Percentiles rank a stretch among this genome's conserved stretches.
Conservation (phyloP, 2,113 vertebrate species). For the Carassius carassius region DNA sequence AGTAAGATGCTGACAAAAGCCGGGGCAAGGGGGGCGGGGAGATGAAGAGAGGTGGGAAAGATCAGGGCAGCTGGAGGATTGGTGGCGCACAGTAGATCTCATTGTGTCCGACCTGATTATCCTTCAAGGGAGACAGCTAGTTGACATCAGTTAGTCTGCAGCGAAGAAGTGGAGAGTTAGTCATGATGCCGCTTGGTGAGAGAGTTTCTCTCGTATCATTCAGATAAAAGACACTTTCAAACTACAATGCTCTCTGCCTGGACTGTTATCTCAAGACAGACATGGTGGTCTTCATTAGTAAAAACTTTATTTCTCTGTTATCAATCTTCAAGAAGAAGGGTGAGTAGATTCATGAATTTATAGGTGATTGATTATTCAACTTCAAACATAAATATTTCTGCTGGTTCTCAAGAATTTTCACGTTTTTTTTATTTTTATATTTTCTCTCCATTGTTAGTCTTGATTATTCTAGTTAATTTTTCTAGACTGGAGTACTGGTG, state of each 20-base stretch:
- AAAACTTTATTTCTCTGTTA: constrained; percentile 82
- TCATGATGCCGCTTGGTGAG: constrained; percentile 2
- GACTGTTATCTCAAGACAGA: constrained; percentile 44
- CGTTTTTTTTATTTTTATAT: background rate
- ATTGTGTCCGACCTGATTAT: constrained; percentile 64
- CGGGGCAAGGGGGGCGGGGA: constrained; percentile 44
- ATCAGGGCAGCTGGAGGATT: constrained; percentile 68
- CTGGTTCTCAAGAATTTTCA: background rate
- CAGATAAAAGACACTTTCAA: constrained; percentile 1
- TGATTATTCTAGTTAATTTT: background rate
- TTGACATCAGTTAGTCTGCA: constrained; percentile 31
- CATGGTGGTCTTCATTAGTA: constrained; percentile 91
- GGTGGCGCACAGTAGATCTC: constrained; percentile 54
- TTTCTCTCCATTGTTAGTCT: background rate
- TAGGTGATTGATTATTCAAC: background rate
- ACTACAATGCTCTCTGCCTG: background rate
- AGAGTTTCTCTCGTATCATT: constrained; percentile 19
- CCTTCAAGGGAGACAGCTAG: constrained; percentile 40
- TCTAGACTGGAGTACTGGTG: background rate
- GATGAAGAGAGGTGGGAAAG: constrained; percentile 29
- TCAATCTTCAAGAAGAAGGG: constrained; percentile 92
- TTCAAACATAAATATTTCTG: background rate
- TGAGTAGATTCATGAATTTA: constrained; percentile 73
- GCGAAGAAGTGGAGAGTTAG: background rate
- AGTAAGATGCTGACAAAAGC: constrained; percentile 60